Evolutionary conservation across 2,797 vertebrate species (phyloP).

Genomic region (Lutra lutra): DNA sequence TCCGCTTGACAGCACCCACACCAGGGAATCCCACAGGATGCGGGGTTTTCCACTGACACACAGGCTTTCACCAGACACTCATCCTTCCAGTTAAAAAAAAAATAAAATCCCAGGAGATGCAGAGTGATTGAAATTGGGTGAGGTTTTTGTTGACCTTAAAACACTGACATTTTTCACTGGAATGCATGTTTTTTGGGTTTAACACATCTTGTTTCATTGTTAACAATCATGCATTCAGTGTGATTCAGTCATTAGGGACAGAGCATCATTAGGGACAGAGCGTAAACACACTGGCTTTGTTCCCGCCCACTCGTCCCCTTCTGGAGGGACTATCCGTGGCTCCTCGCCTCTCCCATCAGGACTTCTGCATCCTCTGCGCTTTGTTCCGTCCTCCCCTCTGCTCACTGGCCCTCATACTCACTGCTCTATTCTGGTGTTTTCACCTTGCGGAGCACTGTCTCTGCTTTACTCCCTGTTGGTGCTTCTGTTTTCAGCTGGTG

Average conservation of each 20-base stretch:
- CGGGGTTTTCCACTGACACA: neutral
- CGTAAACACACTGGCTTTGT: neutral
- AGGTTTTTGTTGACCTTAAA: neutral
- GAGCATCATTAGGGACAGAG: neutral
- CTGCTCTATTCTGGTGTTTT: neutral
- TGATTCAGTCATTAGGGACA: neutral
- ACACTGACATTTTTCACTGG: neutral
- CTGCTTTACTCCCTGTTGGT: neutral
- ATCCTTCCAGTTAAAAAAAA: neutral
- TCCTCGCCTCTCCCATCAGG: neutral
- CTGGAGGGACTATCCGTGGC: neutral
- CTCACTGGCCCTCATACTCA: neutral
- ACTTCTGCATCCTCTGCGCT: neutral
- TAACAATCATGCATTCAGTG: neutral
- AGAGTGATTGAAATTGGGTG: neutral
- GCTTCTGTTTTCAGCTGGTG: neutral
- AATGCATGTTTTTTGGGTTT: neutral
- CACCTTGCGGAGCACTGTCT: neutral
- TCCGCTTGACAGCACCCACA: neutral
- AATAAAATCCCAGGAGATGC: neutral
- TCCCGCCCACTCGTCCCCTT: neutral
- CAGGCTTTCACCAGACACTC: neutral
- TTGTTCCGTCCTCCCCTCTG: neutral
- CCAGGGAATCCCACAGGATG: fast-evolving
- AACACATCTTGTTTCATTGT: neutral